Conservation (phyloP, 2,888 invertebrate genomes). For the Pachycephus smyrnensis region DNA sequence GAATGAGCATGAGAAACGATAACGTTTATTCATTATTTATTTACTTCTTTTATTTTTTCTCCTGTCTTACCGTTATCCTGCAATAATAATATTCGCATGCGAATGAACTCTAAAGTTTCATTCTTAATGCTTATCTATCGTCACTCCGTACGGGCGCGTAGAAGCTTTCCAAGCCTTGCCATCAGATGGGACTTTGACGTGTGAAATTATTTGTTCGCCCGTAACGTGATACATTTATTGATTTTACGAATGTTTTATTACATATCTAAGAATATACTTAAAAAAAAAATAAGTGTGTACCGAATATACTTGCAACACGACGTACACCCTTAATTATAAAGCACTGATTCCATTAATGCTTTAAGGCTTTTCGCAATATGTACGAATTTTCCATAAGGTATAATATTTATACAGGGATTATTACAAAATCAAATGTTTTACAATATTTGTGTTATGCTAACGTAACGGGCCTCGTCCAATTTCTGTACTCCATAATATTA, state of each 20-base stretch:
- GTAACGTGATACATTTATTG: not conserved
- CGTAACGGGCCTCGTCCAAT: not conserved
- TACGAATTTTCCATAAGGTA: not conserved
- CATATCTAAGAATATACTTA: not conserved
- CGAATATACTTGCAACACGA: not conserved
- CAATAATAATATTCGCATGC: not conserved
- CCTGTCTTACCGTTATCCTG: not conserved
- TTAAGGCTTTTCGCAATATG: not conserved
- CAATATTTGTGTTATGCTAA: not conserved
- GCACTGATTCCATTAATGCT: no score
- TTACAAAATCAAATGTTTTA: not conserved
- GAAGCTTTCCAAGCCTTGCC: not conserved
- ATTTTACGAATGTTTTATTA: not conserved
- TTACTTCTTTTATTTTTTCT: not conserved
- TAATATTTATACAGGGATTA: not conserved
- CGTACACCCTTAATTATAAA: not conserved
- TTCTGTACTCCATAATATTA: not conserved
- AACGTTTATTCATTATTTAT: no score
- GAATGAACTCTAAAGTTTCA: not conserved
- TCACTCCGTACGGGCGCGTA: not conserved
- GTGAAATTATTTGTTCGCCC: not conserved
- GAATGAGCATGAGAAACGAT: no score
- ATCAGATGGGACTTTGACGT: not conserved
- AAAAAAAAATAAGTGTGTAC: not conserved
- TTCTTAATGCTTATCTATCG: not conserved